Percentiles rank a stretch among this genome's conserved stretches.
These are phyloP conservation scores for Drosophila neutralis DNA, from an alignment of 2,888 invertebrate species.

Conservation along the genomic window DNA sequence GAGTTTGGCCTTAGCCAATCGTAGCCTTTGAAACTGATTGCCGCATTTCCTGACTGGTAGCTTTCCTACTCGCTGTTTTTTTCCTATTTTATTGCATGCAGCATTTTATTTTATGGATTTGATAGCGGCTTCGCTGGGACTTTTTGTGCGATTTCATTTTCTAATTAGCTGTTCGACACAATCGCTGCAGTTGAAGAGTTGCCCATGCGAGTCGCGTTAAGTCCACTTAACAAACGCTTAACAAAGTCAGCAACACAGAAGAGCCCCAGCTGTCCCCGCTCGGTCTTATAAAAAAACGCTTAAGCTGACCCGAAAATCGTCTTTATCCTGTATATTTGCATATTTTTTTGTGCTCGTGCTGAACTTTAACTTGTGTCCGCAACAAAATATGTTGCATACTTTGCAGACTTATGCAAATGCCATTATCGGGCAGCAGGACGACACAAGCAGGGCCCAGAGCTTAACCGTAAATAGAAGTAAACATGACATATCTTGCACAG, in stretches of 20 bases:
- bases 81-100: neutral
- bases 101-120: conserved; percentile 40
- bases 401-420: conserved; percentile 74
- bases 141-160: conserved; percentile 26
- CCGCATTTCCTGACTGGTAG: conserved; percentile 33
- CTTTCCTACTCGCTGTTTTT: conserved; percentile 3
- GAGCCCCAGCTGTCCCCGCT: conserved; percentile 27
- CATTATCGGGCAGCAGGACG: conserved; percentile 43
- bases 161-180: conserved; percentile 55
- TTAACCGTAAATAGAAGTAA: conserved; percentile 75
- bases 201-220: conserved; percentile 62
- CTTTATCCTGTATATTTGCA: conserved; percentile 40
- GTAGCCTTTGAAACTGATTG: conserved; percentile 24
- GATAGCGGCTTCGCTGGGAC: conserved; percentile 47
- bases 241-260: conserved; percentile 22
- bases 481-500: conserved; percentile 67
- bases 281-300: conserved; percentile 57
- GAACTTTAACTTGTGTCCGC: conserved; percentile 44
- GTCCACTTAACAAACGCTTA: conserved; percentile 72
- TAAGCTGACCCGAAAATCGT: conserved; percentile 60
- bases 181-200: conserved; percentile 41
- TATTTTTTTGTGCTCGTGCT: conserved; percentile 51
- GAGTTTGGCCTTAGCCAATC: conserved; percentile 39
- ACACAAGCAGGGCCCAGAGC: conserved; percentile 11
- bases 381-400: conserved; percentile 71